These are phyloP conservation scores for Neogale vison DNA, from an alignment of 2,113 vertebrate genomes.

Conservation along the genomic window DNA sequence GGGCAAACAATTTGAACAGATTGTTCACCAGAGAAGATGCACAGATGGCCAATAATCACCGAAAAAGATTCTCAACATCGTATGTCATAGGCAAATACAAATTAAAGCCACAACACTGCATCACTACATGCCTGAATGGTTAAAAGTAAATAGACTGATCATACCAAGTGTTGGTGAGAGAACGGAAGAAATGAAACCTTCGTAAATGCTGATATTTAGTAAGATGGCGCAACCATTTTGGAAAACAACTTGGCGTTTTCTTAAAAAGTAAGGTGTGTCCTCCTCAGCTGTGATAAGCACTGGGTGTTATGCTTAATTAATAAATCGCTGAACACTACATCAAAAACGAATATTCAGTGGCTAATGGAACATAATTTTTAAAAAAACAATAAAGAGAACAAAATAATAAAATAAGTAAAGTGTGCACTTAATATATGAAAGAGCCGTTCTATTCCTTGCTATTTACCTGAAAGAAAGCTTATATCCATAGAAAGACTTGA, in stretches of 20 bases:
- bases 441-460: neutral
- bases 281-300: no score
- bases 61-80: neutral
- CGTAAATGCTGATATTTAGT: neutral
- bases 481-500: neutral
- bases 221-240: neutral
- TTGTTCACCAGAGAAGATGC: constrained; percentile 2
- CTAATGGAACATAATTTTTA: no score
- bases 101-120: neutral
- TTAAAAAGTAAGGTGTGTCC: neutral
- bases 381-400: no score
- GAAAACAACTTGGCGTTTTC: neutral
- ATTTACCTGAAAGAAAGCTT: neutral
- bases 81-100: neutral
- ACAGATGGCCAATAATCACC: constrained; percentile 23
- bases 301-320: no score
- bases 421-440: neutral
- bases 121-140: neutral
- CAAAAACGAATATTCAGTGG: no score
- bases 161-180: neutral
- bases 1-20: constrained; percentile 25
- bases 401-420: neutral
- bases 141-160: constrained; percentile 21
- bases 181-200: neutral
- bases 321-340: no score